Evolutionary conservation across 2,797 vertebrate species (phyloP).

Genomic region (Hydrophis major): DNA sequence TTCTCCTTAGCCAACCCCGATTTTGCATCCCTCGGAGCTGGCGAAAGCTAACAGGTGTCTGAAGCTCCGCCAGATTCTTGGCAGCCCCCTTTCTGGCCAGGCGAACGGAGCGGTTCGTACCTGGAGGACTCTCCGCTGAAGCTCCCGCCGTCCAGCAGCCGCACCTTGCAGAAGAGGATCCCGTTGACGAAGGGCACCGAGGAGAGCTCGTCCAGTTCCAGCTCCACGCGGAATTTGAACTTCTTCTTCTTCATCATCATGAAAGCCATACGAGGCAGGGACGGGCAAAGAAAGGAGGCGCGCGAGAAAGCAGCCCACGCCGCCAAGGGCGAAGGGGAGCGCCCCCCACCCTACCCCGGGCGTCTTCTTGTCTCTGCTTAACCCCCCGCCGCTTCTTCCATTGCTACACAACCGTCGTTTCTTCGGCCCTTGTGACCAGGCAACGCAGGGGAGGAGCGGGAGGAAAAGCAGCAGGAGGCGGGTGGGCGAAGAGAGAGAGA

Average conservation of each 20-base stretch:
- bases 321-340: not conserved
- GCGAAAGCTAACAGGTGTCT: not conserved
- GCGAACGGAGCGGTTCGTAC: slow-evolving; percentile 65
- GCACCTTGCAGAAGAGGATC: slow-evolving; percentile 95
- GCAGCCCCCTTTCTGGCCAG: not conserved
- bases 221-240: slow-evolving; percentile 95
- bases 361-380: slow-evolving; percentile 32
- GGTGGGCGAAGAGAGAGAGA: not conserved
- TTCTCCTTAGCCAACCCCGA: not conserved
- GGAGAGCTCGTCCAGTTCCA: slow-evolving; percentile 93
- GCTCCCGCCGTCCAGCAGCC: slow-evolving; percentile 89
- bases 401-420: slow-evolving; percentile 15
- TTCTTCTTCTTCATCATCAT: slow-evolving; percentile 97
- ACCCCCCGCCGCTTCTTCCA: slow-evolving; percentile 35
- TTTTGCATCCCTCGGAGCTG: not conserved
- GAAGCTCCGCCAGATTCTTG: not conserved
- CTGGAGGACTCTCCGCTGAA: slow-evolving; percentile 92
- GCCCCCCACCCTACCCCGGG: not conserved
- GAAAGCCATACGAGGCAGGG: slow-evolving; percentile 76
- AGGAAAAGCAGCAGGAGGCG: slow-evolving; percentile 12
- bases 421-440: slow-evolving; percentile 26
- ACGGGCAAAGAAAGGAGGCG: not conserved
- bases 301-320: not conserved
- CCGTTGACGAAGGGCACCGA: slow-evolving; percentile 95
- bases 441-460: slow-evolving; percentile 10